Evolutionary conservation across 1,140 invertebrate genomes (phyloP), one percentile per base, ranked within the genome.

Genomic region (Bactericera cockerelli): DNA sequence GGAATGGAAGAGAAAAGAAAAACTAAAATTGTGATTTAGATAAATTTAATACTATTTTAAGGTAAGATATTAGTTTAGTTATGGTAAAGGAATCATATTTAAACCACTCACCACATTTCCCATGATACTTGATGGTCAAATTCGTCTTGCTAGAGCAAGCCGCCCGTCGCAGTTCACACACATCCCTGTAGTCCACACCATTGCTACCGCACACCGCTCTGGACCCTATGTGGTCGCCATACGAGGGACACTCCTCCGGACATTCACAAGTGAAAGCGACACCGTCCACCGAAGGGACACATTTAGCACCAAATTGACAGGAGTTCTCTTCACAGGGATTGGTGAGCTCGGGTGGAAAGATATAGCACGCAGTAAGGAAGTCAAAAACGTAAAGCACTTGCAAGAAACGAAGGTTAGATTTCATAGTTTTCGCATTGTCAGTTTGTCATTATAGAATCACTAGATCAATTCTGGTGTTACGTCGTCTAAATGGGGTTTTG

Each of bases 51-150:
- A n/a, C n/a, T n/a, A n/a, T n/a, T n/a, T n/a, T n/a, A n/a, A n/a
- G n/a, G n/a, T n/a, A n/a, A n/a, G n/a, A n/a, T n/a, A n/a, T n/a
- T n/a, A n/a, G n/a, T n/a, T n/a, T n/a, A n/a, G n/a, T n/a, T n/a
- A n/a, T n/a, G n/a, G n/a, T n/a, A n/a, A n/a, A n/a, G n/a, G n/a
- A n/a, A n/a, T n/a, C n/a, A n/a, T n/a, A n/a, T n/a, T n/a, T n/a
- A n/a, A n/a, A n/a, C 19, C 31, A 31, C 85, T 82, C 72, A 94
- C 90, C 89, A 73, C 91, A 94, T 76, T 87, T 88, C 42, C 91
- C 91, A 59, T 79, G 78, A 72, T 87, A 93, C 69, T 87, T 89
- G 66, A 91, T 79, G n/a, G 80, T 82, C 65, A 94, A 86, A 69
- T 88, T 87, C 56, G 75, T 76, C 61, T 81, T 79, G 14, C 77